Percentiles rank a stretch among this genome's conserved stretches.
Evolutionary conservation across 2,888 invertebrate species (phyloP).

Genomic region (Xestobium rufovillosum): DNA sequence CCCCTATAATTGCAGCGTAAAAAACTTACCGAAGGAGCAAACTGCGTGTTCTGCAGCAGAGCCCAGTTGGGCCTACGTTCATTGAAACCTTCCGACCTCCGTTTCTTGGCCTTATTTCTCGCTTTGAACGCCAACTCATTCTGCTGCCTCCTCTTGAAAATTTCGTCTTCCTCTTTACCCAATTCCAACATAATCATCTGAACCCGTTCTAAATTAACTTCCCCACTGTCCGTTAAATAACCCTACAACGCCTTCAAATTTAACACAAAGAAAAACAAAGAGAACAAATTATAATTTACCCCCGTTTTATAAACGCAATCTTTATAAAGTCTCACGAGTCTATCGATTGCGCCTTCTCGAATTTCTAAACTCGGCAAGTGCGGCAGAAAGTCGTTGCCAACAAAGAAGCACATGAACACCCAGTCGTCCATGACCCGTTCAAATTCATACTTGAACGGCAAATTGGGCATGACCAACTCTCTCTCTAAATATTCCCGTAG

Average conservation of each 20-base stretch:
- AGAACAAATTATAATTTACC: constrained; percentile 41
- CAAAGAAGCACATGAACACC: constrained; percentile 99
- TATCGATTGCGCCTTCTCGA: constrained; percentile 91
- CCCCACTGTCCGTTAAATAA: constrained; percentile 90
- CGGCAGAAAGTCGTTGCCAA: constrained; percentile 97
- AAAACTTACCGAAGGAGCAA: constrained; percentile 64
- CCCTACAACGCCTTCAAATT: too few species aligned
- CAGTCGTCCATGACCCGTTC: constrained; percentile 96
- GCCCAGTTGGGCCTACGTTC: constrained; percentile 58
- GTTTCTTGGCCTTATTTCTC: constrained; percentile 64
- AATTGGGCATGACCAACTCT: constrained; percentile 83
- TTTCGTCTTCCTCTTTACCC: constrained; percentile 92
- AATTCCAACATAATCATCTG: constrained; percentile 92
- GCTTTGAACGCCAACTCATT: constrained; percentile 76
- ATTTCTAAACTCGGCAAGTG: constrained; percentile 98
- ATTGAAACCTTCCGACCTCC: constrained; percentile 45
- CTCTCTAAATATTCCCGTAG: constrained; percentile 87
- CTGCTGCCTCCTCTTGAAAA: constrained; percentile 87
- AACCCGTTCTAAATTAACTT: constrained; percentile 86
- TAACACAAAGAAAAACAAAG: constrained; percentile 13
- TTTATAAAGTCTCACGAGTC: constrained; percentile 89
- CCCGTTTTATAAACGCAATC: constrained; percentile 89
- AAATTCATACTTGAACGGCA: constrained; percentile 91
- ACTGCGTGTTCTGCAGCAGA: constrained; percentile 65
- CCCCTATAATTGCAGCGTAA: too few species aligned